Evolutionary conservation across 2,888 invertebrate species (phyloP).

Genomic region (Heteropelma amictum): DNA sequence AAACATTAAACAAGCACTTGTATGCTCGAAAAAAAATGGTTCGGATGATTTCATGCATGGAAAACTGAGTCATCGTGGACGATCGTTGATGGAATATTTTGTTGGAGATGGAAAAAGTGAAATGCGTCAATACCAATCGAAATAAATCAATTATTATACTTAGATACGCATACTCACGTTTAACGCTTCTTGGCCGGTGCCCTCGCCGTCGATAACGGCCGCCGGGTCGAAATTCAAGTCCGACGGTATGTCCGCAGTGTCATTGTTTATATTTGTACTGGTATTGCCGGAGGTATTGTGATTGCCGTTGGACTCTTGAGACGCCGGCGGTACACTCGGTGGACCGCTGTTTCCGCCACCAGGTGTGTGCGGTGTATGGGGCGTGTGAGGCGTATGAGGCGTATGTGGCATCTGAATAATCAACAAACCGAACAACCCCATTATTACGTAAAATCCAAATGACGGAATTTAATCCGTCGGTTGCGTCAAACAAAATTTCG

Average conservation of each 20-base stretch:
- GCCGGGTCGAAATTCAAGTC: slow-evolving; percentile 96
- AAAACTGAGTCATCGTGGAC: too few species aligned
- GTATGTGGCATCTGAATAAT: slow-evolving; percentile 86
- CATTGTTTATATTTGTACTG: slow-evolving; percentile 75
- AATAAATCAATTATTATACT: background rate
- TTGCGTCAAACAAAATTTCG: too few species aligned
- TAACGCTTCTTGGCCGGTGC: slow-evolving; percentile 90
- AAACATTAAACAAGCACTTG: too few species aligned
- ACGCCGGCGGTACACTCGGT: slow-evolving; percentile 87
- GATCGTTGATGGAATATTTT: too few species aligned
- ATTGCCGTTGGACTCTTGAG: slow-evolving; percentile 73
- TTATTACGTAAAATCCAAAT: background rate
- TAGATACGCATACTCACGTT: slow-evolving; percentile 85
- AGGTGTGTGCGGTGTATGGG: slow-evolving; percentile 87
- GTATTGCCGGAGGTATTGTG: slow-evolving; percentile 77
- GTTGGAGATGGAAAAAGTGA: too few species aligned
- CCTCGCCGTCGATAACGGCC: slow-evolving; percentile 95
- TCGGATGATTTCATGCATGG: too few species aligned
- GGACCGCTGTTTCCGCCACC: slow-evolving; percentile 86
- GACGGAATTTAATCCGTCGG: too few species aligned
- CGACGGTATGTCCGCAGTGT: slow-evolving; percentile 89
- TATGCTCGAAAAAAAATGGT: too few species aligned
- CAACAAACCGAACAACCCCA: background rate
- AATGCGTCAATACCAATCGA: background rate
- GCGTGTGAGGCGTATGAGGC: slow-evolving; percentile 89